Base-by-base conservation (phyloP, 2,113 vertebrate genomes). In the Corvus moneduloides region DNA sequence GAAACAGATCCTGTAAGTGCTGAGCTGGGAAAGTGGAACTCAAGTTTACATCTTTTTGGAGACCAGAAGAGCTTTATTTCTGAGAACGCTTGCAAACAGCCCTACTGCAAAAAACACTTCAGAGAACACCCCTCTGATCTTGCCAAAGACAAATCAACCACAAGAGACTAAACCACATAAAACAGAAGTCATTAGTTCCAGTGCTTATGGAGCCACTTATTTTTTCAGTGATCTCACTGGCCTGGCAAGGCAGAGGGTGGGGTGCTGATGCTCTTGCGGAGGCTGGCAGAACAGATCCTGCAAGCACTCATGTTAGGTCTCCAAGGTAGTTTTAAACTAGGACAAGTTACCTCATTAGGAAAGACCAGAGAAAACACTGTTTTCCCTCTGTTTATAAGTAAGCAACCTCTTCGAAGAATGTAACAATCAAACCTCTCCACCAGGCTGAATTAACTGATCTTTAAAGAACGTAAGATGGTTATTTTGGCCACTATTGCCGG, bases 141-240 rank as follows among this genome's bases (percentile, higher is more conserved):
- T 84, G 89, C 55, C 79, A 88, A 58, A 93, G 55, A 89, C 68
- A 71, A 77, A 84, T 46, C 83, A 94, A 93, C 90, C 92, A 89
- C 96, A 92, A 77, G 68, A 94, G 64, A 94, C 88, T 63, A 86
- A 91, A 74, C 94, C 96, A 96, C 92, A 95, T 95, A 90, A 97
- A 97, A 96, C 63, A 88, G 58, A 89, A 92, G 79, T 86, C 85
- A 93, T 80, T 92, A 88, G 68, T 90, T 94, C 75, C 90, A 94
- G 39, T 35, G 55, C 63, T 95, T 88, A 43, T 80, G 88, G 89
- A 95, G 77, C 90, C 89, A 69, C 41, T 96, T 95, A 79, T 92
- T 94, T 94, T 94, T 88, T 54, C 82, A 90, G 68, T 90, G 94
- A 94, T 71, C 75, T 97, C 95, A 96, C 51, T 77, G 55, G 72